Evolutionary conservation across 2,888 invertebrate genomes (phyloP).

Genomic region (Phengaris arion): DNA sequence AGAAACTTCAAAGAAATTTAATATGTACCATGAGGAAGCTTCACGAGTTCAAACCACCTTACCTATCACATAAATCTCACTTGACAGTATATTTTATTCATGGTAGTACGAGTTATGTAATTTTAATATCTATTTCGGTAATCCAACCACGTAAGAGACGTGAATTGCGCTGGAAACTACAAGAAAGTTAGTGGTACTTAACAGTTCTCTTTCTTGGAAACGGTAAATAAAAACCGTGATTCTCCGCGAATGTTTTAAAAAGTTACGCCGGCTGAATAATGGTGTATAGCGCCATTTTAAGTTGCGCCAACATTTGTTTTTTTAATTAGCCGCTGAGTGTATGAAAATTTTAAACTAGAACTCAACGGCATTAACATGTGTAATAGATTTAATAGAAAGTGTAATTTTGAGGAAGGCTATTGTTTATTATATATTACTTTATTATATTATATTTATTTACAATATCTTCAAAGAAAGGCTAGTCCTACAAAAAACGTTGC

Average conservation of each 20-base stretch:
- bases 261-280: conserved; percentile 29
- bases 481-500: too few relatives aligned
- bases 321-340: conserved; percentile 7
- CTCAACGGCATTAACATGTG: neutral
- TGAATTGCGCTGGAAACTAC: conserved; percentile 32
- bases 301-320: conserved; percentile 12
- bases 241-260: conserved; percentile 29
- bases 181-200: conserved; percentile 35
- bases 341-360: conserved; percentile 3
- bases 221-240: conserved; percentile 32
- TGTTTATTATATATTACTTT: neutral
- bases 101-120: conserved; percentile 5
- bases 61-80: conserved; percentile 27
- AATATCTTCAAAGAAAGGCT: too few relatives aligned
- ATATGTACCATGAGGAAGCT: neutral
- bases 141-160: conserved; percentile 32
- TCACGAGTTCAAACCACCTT: conserved; percentile 28
- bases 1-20: neutral
- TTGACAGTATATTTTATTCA: conserved; percentile 6
- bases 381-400: neutral
- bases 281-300: conserved; percentile 26
- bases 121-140: conserved; percentile 29
- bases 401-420: neutral
- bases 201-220: conserved; percentile 29
- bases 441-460: too few relatives aligned